Conservation (phyloP, 2,797 vertebrate species). For the Menidia menidia region DNA sequence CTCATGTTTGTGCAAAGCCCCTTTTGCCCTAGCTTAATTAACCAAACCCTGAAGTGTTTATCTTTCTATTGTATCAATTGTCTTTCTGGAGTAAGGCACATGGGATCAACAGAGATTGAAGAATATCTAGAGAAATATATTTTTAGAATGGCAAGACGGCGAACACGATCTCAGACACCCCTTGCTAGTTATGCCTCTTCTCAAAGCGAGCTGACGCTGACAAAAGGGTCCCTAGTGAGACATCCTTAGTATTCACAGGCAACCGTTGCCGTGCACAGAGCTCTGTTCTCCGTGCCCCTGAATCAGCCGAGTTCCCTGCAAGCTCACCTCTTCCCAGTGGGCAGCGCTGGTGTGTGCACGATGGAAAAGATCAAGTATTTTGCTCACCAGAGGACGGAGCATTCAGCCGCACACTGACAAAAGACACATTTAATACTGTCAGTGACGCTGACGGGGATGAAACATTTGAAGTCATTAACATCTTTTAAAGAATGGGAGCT, state of each 20-base stretch:
- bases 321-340: slow-evolving; percentile 73
- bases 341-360: slow-evolving; percentile 65
- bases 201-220: slow-evolving; percentile 46
- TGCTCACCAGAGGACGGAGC: slow-evolving; percentile 39
- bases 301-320: slow-evolving; percentile 70
- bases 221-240: slow-evolving; percentile 63
- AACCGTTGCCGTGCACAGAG: slow-evolving; percentile 28
- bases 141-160: slow-evolving; percentile 24
- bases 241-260: slow-evolving; percentile 64
- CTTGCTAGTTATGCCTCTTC: slow-evolving; percentile 49
- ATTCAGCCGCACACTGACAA: slow-evolving; percentile 48
- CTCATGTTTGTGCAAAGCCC: no score
- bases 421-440: slow-evolving; percentile 64
- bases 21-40: neutral
- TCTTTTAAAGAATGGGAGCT: slow-evolving; percentile 59
- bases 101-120: slow-evolving; percentile 13
- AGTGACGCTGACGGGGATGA: slow-evolving; percentile 51
- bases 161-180: slow-evolving; percentile 35
- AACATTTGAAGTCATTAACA: slow-evolving; percentile 50
- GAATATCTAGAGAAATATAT: slow-evolving; percentile 16
- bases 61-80: slow-evolving; percentile 11
- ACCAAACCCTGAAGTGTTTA: neutral
- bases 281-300: slow-evolving; percentile 58
- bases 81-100: neutral
- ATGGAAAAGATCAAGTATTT: slow-evolving; percentile 77